A percentile compares a stretch with the other conserved stretches of the same genome.
Evolutionary conservation across 2,888 invertebrate species (phyloP).

Genomic region (Allygus modestus): DNA sequence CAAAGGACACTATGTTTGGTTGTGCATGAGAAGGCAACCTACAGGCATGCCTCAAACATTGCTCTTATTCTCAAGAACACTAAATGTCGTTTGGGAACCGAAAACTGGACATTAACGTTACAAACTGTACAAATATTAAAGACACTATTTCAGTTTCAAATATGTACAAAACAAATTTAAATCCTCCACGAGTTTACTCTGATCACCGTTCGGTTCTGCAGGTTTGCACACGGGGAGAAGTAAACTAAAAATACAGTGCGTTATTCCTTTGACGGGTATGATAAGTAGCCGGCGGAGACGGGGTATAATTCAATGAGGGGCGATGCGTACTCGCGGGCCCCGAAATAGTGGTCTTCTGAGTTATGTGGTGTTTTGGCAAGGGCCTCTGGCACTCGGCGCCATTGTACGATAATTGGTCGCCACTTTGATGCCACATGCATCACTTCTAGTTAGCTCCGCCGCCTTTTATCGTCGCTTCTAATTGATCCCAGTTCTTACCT

Average conservation of each 20-base stretch:
- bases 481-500: constrained; percentile 34
- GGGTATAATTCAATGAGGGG: background rate
- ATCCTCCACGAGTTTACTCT: too few species aligned
- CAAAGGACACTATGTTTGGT: too few species aligned
- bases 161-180: too few species aligned
- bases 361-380: constrained; percentile 28
- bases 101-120: too few species aligned
- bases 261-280: constrained; percentile 10
- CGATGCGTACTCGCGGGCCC: background rate
- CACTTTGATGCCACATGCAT: constrained; percentile 54
- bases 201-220: too few species aligned
- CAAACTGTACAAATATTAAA: too few species aligned
- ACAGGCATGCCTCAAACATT: too few species aligned
- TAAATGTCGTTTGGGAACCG: too few species aligned
- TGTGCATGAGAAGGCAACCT: too few species aligned
- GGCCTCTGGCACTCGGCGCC: background rate
- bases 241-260: constrained; percentile 19
- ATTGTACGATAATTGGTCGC: constrained; percentile 47
- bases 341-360: constrained; percentile 20
- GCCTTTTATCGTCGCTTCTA: constrained; percentile 2
- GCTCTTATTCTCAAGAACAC: too few species aligned
- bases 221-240: too few species aligned
- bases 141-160: too few species aligned
- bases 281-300: background rate
- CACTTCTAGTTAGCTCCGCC: constrained; percentile 42